These are phyloP conservation scores for Drosophila leonis DNA, from an alignment of 2,888 invertebrate genomes.

Conservation along the genomic window DNA sequence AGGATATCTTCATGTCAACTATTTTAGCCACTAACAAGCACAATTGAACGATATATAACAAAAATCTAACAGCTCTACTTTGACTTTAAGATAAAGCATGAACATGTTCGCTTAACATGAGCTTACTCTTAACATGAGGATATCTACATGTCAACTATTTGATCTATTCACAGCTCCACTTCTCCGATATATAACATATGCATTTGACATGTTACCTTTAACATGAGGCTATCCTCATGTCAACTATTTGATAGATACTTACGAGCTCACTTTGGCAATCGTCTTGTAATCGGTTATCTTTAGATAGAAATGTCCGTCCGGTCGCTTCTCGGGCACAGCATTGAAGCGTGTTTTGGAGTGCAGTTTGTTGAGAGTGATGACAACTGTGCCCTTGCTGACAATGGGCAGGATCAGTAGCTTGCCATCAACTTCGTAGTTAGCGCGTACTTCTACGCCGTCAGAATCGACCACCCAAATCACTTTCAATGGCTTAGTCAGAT, in stretches of 20 bases:
- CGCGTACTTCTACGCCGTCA: slow-evolving; percentile 46
- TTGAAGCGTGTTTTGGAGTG: slow-evolving; percentile 31
- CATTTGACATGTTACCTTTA: not conserved
- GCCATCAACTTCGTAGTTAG: slow-evolving; percentile 70
- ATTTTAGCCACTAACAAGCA: not conserved
- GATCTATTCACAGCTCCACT: too few species aligned
- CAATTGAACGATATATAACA: not conserved
- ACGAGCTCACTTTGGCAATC: slow-evolving; percentile 54
- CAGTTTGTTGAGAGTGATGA: slow-evolving; percentile 46
- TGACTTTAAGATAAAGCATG: not conserved
- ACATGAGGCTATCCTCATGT: not conserved
- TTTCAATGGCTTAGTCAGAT: slow-evolving; percentile 61
- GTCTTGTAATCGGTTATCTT: slow-evolving; percentile 53
- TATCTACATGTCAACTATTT: not conserved
- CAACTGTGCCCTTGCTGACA: slow-evolving; percentile 59
- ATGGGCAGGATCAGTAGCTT: slow-evolving; percentile 72
- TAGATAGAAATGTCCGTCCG: slow-evolving; percentile 64
- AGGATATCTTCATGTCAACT: not conserved
- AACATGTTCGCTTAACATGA: not conserved
- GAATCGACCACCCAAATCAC: slow-evolving; percentile 27
- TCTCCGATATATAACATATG: too few species aligned
- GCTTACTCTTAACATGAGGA: not conserved
- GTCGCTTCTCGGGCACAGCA: slow-evolving; percentile 45
- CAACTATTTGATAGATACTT: slow-evolving; percentile 25
- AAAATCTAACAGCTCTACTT: not conserved